These are phyloP conservation scores for Lucinisca nassula DNA, from an alignment of 2,888 invertebrate genomes.

Conservation along the genomic window DNA sequence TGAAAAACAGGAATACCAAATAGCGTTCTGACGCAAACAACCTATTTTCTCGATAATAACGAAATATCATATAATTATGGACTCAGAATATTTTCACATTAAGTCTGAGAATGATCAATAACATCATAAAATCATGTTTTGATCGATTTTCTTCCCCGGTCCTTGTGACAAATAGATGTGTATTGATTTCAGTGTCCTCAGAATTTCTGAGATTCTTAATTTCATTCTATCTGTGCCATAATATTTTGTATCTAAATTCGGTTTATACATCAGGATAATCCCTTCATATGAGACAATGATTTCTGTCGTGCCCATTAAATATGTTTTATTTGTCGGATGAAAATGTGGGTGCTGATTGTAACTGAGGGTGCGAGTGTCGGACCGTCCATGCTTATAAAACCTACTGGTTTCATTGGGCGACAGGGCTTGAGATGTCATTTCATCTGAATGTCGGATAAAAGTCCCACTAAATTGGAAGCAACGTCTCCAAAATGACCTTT, in stretches of 20 bases:
- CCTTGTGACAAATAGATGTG: constrained; percentile 58
- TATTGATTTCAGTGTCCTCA: constrained; percentile 40
- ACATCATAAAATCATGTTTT: constrained; percentile 60
- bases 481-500: no score
- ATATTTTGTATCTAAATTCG: constrained; percentile 3
- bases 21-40: background rate
- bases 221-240: background rate
- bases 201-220: constrained; percentile 5
- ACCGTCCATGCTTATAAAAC: no score
- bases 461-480: no score
- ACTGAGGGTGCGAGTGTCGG: no score
- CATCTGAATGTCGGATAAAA: no score
- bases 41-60: constrained; percentile 1
- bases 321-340: no score
- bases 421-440: no score
- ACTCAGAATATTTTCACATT: constrained; percentile 11
- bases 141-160: constrained; percentile 49
- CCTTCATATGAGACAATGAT: no score
- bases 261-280: no score
- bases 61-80: constrained; percentile 13
- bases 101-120: constrained; percentile 35
- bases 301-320: no score
- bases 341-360: no score
- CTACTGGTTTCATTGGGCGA: no score
- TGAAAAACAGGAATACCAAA: background rate